Conservation (phyloP, 2,888 invertebrate genomes). For the Hypena proboscidalis region DNA sequence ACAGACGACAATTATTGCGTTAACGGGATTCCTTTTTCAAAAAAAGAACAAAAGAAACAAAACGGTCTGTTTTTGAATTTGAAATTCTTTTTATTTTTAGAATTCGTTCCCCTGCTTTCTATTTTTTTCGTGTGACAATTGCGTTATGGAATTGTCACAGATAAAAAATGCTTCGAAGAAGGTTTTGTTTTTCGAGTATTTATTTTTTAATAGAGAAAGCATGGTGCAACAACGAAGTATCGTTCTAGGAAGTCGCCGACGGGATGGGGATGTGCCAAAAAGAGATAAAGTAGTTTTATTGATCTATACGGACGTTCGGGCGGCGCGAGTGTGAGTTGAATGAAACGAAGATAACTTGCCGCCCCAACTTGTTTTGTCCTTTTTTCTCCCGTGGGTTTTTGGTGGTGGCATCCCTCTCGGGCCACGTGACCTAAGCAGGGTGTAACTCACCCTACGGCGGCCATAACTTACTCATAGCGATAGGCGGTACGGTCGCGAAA, state of each 20-base stretch:
- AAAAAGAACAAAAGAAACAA: conserved; percentile 57
- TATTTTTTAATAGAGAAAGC: conserved; percentile 64
- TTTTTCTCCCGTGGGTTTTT: conserved; percentile 55
- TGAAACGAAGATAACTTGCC: conserved; percentile 86
- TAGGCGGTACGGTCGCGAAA: conserved; percentile 83
- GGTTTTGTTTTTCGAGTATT: conserved; percentile 34
- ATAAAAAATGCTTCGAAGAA: conserved; percentile 20
- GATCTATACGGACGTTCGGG: conserved; percentile 85
- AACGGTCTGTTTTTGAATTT: conserved; percentile 47
- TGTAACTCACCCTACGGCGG: conserved; percentile 85
- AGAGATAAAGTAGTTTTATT: conserved; percentile 87
- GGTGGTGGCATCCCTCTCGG: conserved; percentile 68
- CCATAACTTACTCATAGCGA: conserved; percentile 86
- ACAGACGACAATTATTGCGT: conserved; percentile 72
- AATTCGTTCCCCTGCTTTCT: conserved; percentile 48
- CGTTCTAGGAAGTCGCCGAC: conserved; percentile 80
- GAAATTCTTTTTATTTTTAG: conserved; percentile 52
- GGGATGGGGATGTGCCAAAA: conserved; percentile 86
- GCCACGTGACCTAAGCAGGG: conserved; percentile 85
- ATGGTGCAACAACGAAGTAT: conserved; percentile 65
- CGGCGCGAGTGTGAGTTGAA: conserved; percentile 84
- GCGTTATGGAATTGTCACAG: conserved; percentile 24
- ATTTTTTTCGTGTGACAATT: conserved; percentile 26
- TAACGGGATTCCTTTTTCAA: conserved; percentile 59
- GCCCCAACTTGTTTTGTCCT: conserved; percentile 77